phyloP scores from a whole-genome alignment of 2,888 invertebrate species.

The Lathronympha strigana region DNA sequence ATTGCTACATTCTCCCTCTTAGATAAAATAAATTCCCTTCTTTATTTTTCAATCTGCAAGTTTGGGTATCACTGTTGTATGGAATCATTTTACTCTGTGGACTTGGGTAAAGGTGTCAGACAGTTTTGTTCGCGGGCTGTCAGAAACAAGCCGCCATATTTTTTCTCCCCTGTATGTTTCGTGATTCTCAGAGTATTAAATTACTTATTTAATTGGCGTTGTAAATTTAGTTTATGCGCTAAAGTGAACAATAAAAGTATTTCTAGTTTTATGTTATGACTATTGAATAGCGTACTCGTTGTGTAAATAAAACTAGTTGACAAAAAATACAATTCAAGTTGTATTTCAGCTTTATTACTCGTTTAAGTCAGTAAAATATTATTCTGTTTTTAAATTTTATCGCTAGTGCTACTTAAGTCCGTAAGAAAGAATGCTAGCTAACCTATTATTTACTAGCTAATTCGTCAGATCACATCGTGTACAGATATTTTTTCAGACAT shows the following conservation, averaged over 20 bases:
- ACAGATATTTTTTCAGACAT: no score
- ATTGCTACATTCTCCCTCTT: constrained; percentile 48
- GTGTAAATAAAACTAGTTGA: not conserved
- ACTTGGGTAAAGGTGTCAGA: constrained; percentile 48
- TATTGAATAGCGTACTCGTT: constrained; percentile 5
- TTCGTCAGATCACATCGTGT: no score
- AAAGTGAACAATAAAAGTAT: constrained; percentile 44
- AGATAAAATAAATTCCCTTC: constrained; percentile 37
- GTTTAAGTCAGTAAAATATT: not conserved
- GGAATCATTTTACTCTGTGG: constrained; percentile 47
- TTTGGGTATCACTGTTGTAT: not conserved
- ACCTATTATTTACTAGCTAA: no score
- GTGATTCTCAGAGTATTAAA: constrained; percentile 57
- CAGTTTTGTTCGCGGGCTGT: constrained; percentile 61
- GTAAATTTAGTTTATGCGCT: constrained; percentile 51
- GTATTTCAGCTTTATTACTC: not conserved
- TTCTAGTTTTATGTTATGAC: constrained; percentile 28
- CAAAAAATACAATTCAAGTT: not conserved
- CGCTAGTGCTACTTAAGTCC: no score
- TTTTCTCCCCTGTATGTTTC: constrained; percentile 53
- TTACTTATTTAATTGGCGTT: constrained; percentile 55
- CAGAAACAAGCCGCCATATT: constrained; percentile 49
- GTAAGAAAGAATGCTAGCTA: no score
- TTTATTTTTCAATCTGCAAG: constrained; percentile 1
- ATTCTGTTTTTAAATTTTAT: not conserved